phyloP scores from a whole-genome alignment of 1,140 invertebrate species.

The Bombus pascuorum region DNA sequence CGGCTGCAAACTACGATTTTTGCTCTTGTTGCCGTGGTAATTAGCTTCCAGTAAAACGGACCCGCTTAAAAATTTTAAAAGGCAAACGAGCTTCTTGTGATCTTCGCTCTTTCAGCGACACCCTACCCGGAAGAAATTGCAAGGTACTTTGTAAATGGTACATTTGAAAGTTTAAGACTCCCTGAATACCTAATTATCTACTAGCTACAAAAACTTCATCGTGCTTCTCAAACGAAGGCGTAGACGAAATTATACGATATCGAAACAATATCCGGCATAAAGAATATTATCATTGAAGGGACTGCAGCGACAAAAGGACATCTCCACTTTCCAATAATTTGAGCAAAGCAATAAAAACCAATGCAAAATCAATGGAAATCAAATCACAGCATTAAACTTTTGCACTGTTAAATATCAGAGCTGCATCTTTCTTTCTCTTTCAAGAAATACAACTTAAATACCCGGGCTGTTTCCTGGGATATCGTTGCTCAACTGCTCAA shows the following conservation, averaged over 20 bases:
- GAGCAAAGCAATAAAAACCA: no score
- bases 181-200: neutral
- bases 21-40: slow-evolving; percentile 23
- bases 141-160: neutral
- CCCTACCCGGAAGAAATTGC: neutral
- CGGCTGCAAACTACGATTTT: slow-evolving; percentile 13
- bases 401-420: no score
- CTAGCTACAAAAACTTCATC: neutral
- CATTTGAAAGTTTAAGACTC: neutral
- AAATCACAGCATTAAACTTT: no score
- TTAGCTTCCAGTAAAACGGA: slow-evolving; percentile 16
- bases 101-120: neutral
- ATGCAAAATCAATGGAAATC: no score
- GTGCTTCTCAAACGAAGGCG: neutral
- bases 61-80: slow-evolving; percentile 32
- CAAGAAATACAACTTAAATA: no score
- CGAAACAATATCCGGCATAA: neutral
- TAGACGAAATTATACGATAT: neutral
- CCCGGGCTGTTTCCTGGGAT: no score
- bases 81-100: slow-evolving; percentile 21
- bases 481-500: no score
- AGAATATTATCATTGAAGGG: neutral
- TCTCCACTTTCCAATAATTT: no score
- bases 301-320: no score
- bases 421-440: no score